A percentile compares a stretch with the other conserved stretches of the same genome.
These are phyloP conservation scores for Merops nubicus DNA, from an alignment of 2,113 vertebrate genomes.

Conservation along the genomic window DNA sequence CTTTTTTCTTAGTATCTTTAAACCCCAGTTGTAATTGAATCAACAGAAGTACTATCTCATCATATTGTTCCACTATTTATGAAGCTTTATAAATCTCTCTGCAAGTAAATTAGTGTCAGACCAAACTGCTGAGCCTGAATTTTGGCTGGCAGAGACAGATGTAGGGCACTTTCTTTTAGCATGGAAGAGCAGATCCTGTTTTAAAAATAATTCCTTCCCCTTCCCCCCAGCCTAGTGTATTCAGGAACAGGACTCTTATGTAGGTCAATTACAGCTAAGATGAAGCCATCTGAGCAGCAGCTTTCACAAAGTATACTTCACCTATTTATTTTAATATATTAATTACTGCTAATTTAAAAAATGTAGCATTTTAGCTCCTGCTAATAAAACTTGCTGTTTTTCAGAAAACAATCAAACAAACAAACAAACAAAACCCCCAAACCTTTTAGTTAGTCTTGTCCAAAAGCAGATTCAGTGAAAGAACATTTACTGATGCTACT, in stretches of 20 bases:
- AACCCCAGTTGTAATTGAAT: conserved; percentile 53
- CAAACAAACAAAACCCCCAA: accelerated
- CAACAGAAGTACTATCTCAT: conserved; percentile 65
- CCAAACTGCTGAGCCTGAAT: conserved; percentile 61
- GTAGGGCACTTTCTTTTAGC: conserved; percentile 4
- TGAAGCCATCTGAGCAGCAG: not conserved
- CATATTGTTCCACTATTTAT: conserved; percentile 55
- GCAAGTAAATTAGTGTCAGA: conserved; percentile 67
- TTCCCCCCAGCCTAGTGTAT: not conserved
- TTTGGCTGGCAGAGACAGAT: conserved; percentile 64
- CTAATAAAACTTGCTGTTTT: not conserved
- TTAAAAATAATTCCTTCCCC: not conserved
- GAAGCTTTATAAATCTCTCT: conserved; percentile 65
- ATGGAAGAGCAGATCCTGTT: not conserved
- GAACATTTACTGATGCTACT: not conserved
- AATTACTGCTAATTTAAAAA: not conserved
- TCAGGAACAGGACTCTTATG: not conserved
- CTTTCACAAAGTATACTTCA: not conserved
- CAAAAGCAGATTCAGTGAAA: not conserved
- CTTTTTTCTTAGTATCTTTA: conserved; percentile 46
- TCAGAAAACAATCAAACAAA: too few relatives aligned
- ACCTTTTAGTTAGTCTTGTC: not conserved
- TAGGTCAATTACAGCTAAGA: not conserved
- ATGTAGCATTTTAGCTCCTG: not conserved
- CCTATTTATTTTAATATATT: not conserved